Conservation (phyloP, 2,888 invertebrate genomes). For the Nesidiocoris tenuis region DNA sequence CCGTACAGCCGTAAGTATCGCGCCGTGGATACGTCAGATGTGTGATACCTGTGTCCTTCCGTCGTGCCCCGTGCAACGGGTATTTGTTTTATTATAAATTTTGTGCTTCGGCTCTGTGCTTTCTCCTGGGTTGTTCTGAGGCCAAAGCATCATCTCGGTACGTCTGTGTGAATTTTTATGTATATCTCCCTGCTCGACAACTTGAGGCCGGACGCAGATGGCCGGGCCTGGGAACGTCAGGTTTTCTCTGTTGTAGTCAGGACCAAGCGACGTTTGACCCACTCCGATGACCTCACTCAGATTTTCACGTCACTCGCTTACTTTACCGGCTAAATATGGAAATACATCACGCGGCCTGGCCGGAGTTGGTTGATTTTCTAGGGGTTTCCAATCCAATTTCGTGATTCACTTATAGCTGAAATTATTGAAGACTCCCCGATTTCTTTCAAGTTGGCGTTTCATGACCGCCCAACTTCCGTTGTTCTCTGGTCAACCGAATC, state of each 20-base stretch:
- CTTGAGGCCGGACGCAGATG: background rate
- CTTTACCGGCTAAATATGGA: conserved; percentile 43
- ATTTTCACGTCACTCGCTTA: conserved; percentile 42
- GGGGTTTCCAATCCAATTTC: too few species aligned
- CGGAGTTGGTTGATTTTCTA: background rate
- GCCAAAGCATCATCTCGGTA: conserved; percentile 11
- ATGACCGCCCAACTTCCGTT: too few species aligned
- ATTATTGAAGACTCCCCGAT: too few species aligned
- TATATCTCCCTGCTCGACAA: background rate
- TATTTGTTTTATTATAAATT: conserved; percentile 12
- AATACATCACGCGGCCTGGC: background rate
- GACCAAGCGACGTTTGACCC: conserved; percentile 44
- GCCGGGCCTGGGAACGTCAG: conserved; percentile 1
- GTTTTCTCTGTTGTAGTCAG: conserved; percentile 2
- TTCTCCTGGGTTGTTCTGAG: background rate
- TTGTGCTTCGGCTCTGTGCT: background rate
- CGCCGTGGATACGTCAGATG: conserved; percentile 27
- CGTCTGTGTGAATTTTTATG: conserved; percentile 3
- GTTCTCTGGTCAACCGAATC: too few species aligned
- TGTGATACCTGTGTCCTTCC: conserved; percentile 36
- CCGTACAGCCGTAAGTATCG: background rate
- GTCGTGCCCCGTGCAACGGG: conserved; percentile 31
- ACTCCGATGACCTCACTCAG: conserved; percentile 48
- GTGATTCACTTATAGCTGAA: too few species aligned
- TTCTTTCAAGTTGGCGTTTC: too few species aligned